A percentile compares a stretch with the other conserved stretches of the same genome.
Evolutionary conservation across 1,140 invertebrate genomes (phyloP).

Genomic region (Mactra quadrangularis): DNA sequence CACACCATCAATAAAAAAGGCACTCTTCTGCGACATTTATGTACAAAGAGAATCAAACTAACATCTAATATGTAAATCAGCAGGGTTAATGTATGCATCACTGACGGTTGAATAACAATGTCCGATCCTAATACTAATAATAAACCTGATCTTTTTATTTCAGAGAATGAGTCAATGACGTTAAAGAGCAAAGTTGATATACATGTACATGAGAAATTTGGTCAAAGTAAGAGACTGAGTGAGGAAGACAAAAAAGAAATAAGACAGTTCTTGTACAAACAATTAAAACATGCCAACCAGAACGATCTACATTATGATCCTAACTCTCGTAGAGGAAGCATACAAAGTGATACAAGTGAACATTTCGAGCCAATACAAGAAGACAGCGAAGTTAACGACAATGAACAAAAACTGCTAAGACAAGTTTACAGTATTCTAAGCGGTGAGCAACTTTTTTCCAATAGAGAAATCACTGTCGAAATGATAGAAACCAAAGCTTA

Average conservation of each 20-base stretch:
- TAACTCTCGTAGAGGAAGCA: constrained; percentile 3
- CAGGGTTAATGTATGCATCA: no score
- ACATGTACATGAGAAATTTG: constrained; percentile 54
- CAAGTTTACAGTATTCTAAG: constrained; percentile 10
- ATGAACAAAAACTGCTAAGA: constrained; percentile 2
- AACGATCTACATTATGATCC: background rate
- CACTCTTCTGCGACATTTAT: no score
- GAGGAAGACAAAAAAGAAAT: constrained; percentile 59
- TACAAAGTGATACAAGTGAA: constrained; percentile 37
- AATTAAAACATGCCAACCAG: constrained; percentile 13
- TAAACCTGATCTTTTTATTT: no score
- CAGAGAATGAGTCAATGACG: constrained; percentile 34
- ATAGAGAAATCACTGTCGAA: constrained; percentile 37
- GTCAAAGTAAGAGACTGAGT: constrained; percentile 48
- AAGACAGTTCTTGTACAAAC: constrained; percentile 45
- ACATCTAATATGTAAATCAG: no score
- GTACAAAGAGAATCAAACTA: no score
- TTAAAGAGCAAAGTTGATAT: constrained; percentile 48
- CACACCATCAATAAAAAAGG: no score
- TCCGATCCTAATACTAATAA: no score
- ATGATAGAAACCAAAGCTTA: constrained; percentile 37
- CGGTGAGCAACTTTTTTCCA: background rate
- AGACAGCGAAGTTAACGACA: background rate
- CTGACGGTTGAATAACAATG: no score
- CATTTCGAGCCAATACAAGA: background rate